A percentile compares a stretch with the other conserved stretches of the same genome.
Evolutionary conservation across 2,113 vertebrate species (phyloP).

Genomic region (Tragulus kanchil): DNA sequence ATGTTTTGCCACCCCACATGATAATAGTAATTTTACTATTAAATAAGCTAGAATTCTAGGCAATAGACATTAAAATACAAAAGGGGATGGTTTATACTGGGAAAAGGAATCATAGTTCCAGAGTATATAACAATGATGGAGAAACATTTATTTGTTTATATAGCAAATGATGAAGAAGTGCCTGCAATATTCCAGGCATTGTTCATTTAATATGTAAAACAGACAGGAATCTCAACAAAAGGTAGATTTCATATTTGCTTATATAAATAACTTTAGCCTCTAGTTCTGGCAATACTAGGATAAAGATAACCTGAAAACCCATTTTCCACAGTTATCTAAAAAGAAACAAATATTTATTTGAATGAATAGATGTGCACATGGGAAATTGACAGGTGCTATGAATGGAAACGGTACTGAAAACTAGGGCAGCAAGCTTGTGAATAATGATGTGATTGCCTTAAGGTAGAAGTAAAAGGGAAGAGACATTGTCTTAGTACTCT

Average conservation of each 20-base stretch:
- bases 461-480: background rate
- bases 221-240: conserved; percentile 73
- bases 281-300: conserved; percentile 66
- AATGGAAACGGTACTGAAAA: conserved; percentile 55
- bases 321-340: conserved; percentile 76
- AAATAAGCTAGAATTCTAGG: conserved; percentile 40
- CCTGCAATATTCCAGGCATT: background rate
- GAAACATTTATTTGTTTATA: too few species aligned
- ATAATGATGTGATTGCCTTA: background rate
- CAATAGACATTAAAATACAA: conserved; percentile 8
- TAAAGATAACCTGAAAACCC: conserved; percentile 77
- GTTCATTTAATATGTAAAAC: too few species aligned
- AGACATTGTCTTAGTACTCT: background rate
- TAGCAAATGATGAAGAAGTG: conserved; percentile 46
- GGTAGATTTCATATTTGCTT: conserved; percentile 77
- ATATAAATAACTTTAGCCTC: conserved; percentile 76
- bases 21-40: conserved; percentile 1
- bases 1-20: too few species aligned
- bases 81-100: background rate
- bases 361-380: conserved; percentile 71
- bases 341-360: conserved; percentile 80
- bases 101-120: conserved; percentile 42
- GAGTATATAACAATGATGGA: conserved; percentile 27
- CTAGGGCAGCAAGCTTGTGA: conserved; percentile 3
- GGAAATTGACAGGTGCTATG: conserved; percentile 72